phyloP scores from a whole-genome alignment of 2,797 vertebrate genomes.

The Paedocypris micromegethes region DNA sequence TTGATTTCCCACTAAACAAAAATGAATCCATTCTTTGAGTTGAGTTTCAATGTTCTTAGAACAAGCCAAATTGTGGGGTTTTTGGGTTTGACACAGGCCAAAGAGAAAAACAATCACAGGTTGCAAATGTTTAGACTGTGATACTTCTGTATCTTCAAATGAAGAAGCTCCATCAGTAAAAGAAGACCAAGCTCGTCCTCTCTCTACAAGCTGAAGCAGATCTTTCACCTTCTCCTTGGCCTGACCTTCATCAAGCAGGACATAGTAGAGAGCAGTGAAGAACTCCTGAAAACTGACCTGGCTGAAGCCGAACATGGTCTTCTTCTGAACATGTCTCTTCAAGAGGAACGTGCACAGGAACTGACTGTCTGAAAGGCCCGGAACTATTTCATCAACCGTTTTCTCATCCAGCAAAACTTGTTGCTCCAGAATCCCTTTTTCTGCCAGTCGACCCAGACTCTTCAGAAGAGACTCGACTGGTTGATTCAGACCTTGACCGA shows the following conservation, averaged over 20 bases:
- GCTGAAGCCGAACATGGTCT: constrained; percentile 15
- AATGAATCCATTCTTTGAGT: constrained; percentile 25
- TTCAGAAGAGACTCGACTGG: constrained; percentile 10
- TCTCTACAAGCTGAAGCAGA: constrained; percentile 16
- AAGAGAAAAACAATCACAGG: constrained; percentile 30
- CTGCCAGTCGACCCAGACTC: constrained; percentile 31
- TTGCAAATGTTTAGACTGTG: neutral
- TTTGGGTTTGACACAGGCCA: constrained; percentile 18
- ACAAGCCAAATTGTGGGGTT: constrained; percentile 4
- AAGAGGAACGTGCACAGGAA: constrained; percentile 12
- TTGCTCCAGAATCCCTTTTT: constrained; percentile 18
- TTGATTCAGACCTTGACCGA: constrained; percentile 18
- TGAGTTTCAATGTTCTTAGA: neutral
- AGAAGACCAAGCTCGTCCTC: constrained; percentile 2
- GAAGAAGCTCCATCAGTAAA: neutral
- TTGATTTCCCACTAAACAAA: neutral
- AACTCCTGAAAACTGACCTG: constrained; percentile 37
- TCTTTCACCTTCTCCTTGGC: constrained; percentile 12
- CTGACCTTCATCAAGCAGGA: constrained; percentile 23
- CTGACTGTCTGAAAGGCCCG: neutral
- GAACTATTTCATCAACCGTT: neutral
- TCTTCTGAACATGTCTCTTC: neutral
- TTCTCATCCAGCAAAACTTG: constrained; percentile 24
- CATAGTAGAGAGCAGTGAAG: constrained; percentile 26
- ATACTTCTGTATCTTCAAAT: neutral